Evolutionary conservation across 1,140 invertebrate genomes (phyloP).

Genomic region (Zaprionus nigranus): DNA sequence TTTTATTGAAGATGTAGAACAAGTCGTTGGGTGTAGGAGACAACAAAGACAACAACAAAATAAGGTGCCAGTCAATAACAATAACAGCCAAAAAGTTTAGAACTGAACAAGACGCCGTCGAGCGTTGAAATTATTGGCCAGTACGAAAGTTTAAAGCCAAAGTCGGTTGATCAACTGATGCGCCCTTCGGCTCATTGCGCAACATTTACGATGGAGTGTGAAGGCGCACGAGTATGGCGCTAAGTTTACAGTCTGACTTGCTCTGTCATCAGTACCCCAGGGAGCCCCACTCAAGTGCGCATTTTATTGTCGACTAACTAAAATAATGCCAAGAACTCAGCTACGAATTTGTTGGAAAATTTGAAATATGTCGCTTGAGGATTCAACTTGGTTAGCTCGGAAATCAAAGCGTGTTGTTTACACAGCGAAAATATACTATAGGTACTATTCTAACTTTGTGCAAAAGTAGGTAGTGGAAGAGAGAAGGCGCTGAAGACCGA

Average conservation of each 20-base stretch:
- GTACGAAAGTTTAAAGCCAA: slow-evolving; percentile 63
- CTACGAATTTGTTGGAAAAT: slow-evolving; percentile 52
- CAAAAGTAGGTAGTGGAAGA: too few species aligned
- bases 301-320: slow-evolving; percentile 36
- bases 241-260: slow-evolving; percentile 58
- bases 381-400: slow-evolving; percentile 5
- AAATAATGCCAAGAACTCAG: slow-evolving; percentile 41
- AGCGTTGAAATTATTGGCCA: slow-evolving; percentile 80
- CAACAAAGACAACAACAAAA: slow-evolving; percentile 41
- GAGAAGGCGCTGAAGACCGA: too few species aligned
- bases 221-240: slow-evolving; percentile 1
- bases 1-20: slow-evolving; percentile 14
- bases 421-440: not conserved
- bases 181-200: slow-evolving; percentile 48
- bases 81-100: slow-evolving; percentile 60
- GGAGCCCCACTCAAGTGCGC: slow-evolving; percentile 36
- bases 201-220: too few species aligned
- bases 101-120: slow-evolving; percentile 75
- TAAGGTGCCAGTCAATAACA: slow-evolving; percentile 51
- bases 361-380: slow-evolving; percentile 9
- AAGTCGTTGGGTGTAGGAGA: slow-evolving; percentile 15
- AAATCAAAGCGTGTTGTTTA: slow-evolving; percentile 19
- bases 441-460: too few species aligned
- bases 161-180: slow-evolving; percentile 66
- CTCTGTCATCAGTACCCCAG: slow-evolving; percentile 43